phyloP scores from a whole-genome alignment of 1,140 invertebrate genomes.

The Drosophila nigrodunni region DNA sequence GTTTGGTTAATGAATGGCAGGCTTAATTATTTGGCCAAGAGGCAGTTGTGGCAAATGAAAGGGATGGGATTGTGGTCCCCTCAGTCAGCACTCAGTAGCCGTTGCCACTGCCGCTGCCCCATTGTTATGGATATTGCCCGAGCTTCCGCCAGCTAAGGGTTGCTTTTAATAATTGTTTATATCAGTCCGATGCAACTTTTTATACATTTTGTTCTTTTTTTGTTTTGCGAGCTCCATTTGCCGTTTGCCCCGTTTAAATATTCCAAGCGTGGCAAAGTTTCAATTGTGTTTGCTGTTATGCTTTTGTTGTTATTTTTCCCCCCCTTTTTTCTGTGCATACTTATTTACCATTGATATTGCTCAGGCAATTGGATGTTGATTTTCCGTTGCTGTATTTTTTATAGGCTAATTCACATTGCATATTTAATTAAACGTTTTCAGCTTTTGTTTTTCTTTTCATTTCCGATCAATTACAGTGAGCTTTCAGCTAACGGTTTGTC shows the following conservation, averaged over 20 bases:
- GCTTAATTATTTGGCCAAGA: slow-evolving; percentile 61
- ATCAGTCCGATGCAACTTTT: slow-evolving; percentile 71
- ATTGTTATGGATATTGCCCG: slow-evolving; percentile 48
- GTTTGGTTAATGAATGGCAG: slow-evolving; percentile 69
- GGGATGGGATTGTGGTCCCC: slow-evolving; percentile 10
- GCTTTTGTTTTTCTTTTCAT: slow-evolving; percentile 31
- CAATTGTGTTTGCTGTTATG: slow-evolving; percentile 61
- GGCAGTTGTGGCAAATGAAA: slow-evolving; percentile 27
- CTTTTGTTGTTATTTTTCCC: slow-evolving; percentile 8
- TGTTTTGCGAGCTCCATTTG: slow-evolving; percentile 13
- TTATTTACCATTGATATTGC: slow-evolving; percentile 68
- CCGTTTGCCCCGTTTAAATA: slow-evolving; percentile 57
- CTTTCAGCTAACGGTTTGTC: slow-evolving; percentile 15
- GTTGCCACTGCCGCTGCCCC: slow-evolving; percentile 3
- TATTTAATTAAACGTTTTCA: slow-evolving; percentile 69
- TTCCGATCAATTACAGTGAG: slow-evolving; percentile 48
- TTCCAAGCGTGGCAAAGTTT: slow-evolving; percentile 66
- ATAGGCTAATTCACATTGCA: slow-evolving; percentile 59
- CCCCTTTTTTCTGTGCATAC: slow-evolving; percentile 57
- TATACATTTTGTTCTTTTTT: slow-evolving; percentile 20
- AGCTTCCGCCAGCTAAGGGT: slow-evolving; percentile 39
- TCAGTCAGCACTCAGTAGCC: slow-evolving; percentile 30
- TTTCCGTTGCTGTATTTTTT: slow-evolving; percentile 45
- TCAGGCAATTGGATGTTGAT: slow-evolving; percentile 62
- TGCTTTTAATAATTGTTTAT: slow-evolving; percentile 81